phyloP scores from a whole-genome alignment of 2,113 vertebrate species.

The Corythornis vintsioides region DNA sequence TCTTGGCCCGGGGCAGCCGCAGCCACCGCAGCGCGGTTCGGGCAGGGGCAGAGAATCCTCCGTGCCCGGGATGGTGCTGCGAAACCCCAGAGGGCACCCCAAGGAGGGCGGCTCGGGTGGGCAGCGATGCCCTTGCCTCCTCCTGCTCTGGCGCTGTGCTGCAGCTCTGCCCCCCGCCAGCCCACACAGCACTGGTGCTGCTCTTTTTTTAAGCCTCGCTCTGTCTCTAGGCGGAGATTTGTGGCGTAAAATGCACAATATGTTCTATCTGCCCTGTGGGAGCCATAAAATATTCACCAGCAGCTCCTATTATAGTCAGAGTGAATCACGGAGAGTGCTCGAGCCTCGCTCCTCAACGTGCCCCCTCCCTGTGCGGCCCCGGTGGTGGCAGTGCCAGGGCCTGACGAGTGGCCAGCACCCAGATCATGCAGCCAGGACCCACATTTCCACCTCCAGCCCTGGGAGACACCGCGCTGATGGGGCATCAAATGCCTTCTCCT shows the following conservation, averaged over 20 bases:
- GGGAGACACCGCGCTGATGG: fast-evolving
- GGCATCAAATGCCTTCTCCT: fast-evolving
- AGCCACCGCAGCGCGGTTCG: background rate
- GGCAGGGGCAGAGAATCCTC: background rate
- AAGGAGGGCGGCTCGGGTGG: background rate
- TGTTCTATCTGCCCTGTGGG: conserved; percentile 76
- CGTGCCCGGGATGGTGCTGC: fast-evolving
- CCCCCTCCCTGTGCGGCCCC: background rate
- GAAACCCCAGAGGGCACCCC: background rate
- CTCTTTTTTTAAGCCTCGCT: conserved; percentile 46
- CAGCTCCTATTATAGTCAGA: conserved; percentile 74
- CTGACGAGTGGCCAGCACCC: background rate
- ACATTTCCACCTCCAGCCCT: fast-evolving
- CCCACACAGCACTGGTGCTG: background rate
- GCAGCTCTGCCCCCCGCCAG: background rate
- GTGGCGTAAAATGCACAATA: conserved; percentile 75
- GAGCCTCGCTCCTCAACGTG: background rate
- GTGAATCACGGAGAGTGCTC: conserved; percentile 45
- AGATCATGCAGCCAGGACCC: fast-evolving
- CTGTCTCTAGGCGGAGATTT: conserved; percentile 68
- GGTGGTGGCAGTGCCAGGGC: background rate
- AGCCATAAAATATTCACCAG: conserved; percentile 75
- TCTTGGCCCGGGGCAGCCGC: conserved; percentile 5
- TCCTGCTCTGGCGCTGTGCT: background rate
- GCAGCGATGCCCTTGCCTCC: background rate